phyloP scores from a whole-genome alignment of 2,797 vertebrate genomes.

The Falco peregrinus region DNA sequence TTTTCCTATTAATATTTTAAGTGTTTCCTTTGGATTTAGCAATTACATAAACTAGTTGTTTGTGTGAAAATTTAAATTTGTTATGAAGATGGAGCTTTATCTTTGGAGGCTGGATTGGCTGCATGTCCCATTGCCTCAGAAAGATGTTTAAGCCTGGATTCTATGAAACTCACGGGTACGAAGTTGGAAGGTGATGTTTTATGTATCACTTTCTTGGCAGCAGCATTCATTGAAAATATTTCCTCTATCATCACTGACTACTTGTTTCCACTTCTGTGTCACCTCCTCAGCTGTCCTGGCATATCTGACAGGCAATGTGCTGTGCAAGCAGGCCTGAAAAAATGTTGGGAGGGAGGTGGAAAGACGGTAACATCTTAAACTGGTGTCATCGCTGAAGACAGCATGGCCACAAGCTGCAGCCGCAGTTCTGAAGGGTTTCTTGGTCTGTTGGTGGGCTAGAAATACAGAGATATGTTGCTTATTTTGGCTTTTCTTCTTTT shows the following conservation, averaged over 20 bases:
- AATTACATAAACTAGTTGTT: background rate
- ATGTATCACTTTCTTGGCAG: slow-evolving; percentile 18
- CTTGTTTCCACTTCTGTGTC: slow-evolving; percentile 20
- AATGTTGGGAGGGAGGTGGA: background rate
- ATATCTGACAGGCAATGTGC: background rate
- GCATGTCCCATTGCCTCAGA: background rate
- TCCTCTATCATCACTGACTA: background rate
- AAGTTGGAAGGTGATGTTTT: background rate
- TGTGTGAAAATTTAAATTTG: background rate
- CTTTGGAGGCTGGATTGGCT: background rate
- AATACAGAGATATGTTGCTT: background rate
- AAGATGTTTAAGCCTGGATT: background rate
- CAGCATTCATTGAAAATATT: slow-evolving; percentile 18
- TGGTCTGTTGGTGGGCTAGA: background rate
- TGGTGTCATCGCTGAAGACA: background rate
- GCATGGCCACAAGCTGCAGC: background rate
- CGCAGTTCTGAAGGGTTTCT: background rate
- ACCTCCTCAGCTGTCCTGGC: background rate
- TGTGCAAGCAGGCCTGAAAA: slow-evolving; percentile 21
- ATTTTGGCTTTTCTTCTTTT: background rate
- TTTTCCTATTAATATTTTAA: background rate
- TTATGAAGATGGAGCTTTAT: background rate
- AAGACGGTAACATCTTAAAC: background rate
- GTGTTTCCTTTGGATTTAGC: background rate
- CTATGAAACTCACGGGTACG: background rate